A percentile compares a stretch with the other conserved stretches of the same genome.
phyloP scores from a whole-genome alignment of 2,888 invertebrate species.

The Ophioninae sp. region DNA sequence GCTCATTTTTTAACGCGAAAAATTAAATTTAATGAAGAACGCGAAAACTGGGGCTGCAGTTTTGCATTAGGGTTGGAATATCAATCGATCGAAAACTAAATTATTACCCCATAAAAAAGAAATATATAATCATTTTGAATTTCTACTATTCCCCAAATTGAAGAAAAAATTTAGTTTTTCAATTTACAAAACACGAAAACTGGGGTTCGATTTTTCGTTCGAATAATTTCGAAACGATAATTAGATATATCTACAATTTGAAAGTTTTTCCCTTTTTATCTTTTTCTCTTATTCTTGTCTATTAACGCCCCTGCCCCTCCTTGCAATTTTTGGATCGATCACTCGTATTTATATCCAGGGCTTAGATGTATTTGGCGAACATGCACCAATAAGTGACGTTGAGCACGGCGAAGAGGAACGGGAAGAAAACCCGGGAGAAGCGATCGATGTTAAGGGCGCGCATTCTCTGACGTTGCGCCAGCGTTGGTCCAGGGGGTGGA shows the following conservation, averaged over 20 bases:
- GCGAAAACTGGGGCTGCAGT: background rate
- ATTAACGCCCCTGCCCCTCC: background rate
- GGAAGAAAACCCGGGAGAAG: constrained; percentile 87
- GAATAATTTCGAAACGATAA: no score
- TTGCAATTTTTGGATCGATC: background rate
- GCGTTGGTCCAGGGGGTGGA: constrained; percentile 81
- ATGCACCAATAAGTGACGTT: constrained; percentile 88
- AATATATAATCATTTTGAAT: no score
- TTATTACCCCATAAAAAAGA: no score
- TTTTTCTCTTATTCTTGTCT: background rate
- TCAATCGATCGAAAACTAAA: background rate
- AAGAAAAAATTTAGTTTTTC: no score
- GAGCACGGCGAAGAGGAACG: constrained; percentile 86
- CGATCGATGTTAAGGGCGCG: constrained; percentile 88
- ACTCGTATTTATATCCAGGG: constrained; percentile 24
- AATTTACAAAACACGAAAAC: no score
- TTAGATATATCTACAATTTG: background rate
- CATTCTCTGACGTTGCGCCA: constrained; percentile 84
- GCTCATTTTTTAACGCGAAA: no score
- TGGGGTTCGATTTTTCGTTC: no score
- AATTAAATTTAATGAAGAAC: background rate
- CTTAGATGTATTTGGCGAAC: constrained; percentile 87
- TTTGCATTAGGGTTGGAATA: background rate
- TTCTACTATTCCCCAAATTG: no score
- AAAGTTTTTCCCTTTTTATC: background rate